A percentile compares a stretch with the other conserved stretches of the same genome.
phyloP scores from a whole-genome alignment of 2,113 vertebrate genomes.

The Epinephelus moara region DNA sequence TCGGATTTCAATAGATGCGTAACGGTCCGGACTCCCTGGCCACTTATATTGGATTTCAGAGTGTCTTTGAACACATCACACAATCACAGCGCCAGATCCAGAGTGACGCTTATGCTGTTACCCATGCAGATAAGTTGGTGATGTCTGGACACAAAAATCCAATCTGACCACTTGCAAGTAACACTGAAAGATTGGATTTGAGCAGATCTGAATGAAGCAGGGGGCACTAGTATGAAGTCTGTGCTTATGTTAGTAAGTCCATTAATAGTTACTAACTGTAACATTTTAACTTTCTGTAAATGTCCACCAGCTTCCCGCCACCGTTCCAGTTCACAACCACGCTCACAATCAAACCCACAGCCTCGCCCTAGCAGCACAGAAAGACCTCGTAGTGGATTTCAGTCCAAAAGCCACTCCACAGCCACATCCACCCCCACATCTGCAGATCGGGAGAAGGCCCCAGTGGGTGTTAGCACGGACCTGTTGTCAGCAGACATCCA shows the following conservation, averaged over 20 bases:
- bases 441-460: conserved; percentile 44
- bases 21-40: no score
- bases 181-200: no score
- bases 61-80: no score
- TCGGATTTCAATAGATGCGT: no score
- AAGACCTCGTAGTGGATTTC: conserved; percentile 40
- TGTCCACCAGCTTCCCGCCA: conserved; percentile 66
- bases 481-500: conserved; percentile 91
- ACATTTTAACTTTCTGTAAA: conserved; percentile 12
- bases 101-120: no score
- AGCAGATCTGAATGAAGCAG: not conserved
- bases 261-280: not conserved
- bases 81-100: no score
- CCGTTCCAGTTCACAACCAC: conserved; percentile 85
- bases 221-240: not conserved
- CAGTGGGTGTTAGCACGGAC: conserved; percentile 79
- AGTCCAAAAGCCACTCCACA: conserved; percentile 66
- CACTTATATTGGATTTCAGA: no score
- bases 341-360: conserved; percentile 74
- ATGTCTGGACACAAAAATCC: no score
- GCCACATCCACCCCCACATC: conserved; percentile 23
- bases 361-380: conserved; percentile 80
- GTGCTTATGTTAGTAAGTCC: not conserved
- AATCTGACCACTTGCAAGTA: no score
- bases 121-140: no score